phyloP scores from a whole-genome alignment of 2,113 vertebrate species.

The Gnathonemus longibarbis region DNA sequence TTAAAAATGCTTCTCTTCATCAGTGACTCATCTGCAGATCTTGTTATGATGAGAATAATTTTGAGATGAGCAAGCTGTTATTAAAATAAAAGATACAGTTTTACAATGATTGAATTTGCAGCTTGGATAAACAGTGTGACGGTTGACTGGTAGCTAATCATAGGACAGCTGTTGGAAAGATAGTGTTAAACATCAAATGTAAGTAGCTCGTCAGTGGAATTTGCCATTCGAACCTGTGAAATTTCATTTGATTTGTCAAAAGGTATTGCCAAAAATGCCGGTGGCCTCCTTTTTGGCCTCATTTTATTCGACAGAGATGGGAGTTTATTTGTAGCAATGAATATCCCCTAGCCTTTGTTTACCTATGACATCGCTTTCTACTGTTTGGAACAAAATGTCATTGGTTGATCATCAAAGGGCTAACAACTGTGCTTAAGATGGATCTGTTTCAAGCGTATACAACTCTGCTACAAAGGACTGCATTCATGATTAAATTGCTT shows the following conservation, averaged over 20 bases:
- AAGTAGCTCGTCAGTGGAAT: conserved; percentile 22
- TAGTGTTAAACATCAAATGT: conserved; percentile 16
- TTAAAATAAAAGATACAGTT: not conserved
- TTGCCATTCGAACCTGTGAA: conserved; percentile 18
- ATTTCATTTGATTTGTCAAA: conserved; percentile 1
- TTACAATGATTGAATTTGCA: not conserved
- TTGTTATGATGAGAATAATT: not conserved
- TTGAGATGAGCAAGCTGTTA: not conserved
- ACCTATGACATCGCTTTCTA: conserved; percentile 3
- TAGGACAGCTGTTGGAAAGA: conserved; percentile 24
- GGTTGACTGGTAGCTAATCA: conserved; percentile 1
- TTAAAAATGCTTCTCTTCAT: not conserved
- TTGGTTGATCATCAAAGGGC: conserved; percentile 18
- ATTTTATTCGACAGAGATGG: not conserved
- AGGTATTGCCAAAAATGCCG: conserved; percentile 12
- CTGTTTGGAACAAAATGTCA: conserved; percentile 24
- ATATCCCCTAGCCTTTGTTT: conserved; percentile 13
- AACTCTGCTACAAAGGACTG: not conserved
- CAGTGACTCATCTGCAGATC: conserved; percentile 2
- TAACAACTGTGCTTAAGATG: conserved; percentile 8
- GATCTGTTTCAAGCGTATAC: not conserved
- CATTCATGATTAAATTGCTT: not conserved
- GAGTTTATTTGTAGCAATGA: conserved; percentile 2
- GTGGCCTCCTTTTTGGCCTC: not conserved
- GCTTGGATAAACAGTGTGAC: not conserved